A percentile compares a stretch with the other conserved stretches of the same genome.
These are phyloP conservation scores for Halisarca cf. caerulea DNA, from an alignment of 37 sponge, comb jelly and placozoan genomes.

Conservation along the genomic window DNA sequence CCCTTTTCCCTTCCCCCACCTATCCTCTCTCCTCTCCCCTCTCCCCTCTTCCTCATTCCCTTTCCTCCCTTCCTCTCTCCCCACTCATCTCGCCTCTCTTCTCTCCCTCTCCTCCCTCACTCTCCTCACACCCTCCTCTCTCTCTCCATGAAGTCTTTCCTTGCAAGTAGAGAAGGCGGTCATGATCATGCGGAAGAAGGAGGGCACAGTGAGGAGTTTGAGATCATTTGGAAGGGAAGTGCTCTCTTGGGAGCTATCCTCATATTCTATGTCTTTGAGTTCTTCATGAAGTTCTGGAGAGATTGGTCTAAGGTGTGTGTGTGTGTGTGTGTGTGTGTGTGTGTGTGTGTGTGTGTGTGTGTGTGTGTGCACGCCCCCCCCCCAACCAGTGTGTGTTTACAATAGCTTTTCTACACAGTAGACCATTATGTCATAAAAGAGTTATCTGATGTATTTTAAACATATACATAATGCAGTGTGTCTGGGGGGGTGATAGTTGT, in stretches of 20 bases:
- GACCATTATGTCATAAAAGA: no score
- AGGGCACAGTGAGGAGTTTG: background rate
- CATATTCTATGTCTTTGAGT: conserved; percentile 74
- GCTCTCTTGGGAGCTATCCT: conserved; percentile 51
- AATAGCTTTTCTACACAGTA: no score
- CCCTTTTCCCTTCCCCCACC: no score
- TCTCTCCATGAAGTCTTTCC: no score
- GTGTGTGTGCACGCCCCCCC: no score
- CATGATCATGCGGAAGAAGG: conserved; percentile 31
- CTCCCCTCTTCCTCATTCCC: background rate
- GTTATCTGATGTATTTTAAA: no score
- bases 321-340: background rate
- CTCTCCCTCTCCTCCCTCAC: background rate
- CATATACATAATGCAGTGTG: no score
- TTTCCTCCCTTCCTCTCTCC: background rate
- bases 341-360: no score
- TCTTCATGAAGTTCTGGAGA: conserved; percentile 42
- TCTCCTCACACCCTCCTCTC: no score
- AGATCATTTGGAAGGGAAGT: conserved; percentile 54
- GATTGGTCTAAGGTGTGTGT: background rate
- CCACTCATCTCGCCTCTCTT: background rate
- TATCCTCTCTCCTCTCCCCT: no score
- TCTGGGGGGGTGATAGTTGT: no score
- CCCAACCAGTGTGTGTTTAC: no score
- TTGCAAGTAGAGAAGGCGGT: conserved; percentile 7